phyloP scores from a whole-genome alignment of 2,888 invertebrate species.

The Polietes domitor region DNA sequence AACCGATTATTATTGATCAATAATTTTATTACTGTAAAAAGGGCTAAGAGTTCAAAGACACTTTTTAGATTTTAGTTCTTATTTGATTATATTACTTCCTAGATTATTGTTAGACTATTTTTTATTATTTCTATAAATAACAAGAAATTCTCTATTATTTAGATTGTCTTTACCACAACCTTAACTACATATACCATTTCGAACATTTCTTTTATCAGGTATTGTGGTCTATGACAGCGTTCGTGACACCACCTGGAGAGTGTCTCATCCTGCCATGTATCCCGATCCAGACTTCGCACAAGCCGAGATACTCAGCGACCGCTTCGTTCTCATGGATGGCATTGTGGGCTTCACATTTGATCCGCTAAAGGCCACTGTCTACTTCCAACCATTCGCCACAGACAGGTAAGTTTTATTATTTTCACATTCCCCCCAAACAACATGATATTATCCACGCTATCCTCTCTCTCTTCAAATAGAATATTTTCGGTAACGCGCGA shows the following conservation, averaged over 20 bases:
- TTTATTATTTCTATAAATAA: too few relatives aligned
- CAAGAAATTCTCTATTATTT: too few relatives aligned
- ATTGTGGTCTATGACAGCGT: slow-evolving; percentile 84
- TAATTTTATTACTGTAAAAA: too few relatives aligned
- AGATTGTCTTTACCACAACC: too few relatives aligned
- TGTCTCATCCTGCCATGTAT: slow-evolving; percentile 91
- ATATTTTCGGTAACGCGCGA: slow-evolving; percentile 90
- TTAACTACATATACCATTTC: too few relatives aligned
- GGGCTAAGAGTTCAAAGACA: too few relatives aligned
- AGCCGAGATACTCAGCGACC: slow-evolving; percentile 86
- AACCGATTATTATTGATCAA: too few relatives aligned
- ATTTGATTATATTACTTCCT: too few relatives aligned
- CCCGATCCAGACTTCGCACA: slow-evolving; percentile 91
- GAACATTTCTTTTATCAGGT: slow-evolving; percentile 69
- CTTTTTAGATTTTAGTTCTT: too few relatives aligned
- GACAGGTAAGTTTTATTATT: slow-evolving; percentile 81
- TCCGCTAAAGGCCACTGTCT: slow-evolving; percentile 82
- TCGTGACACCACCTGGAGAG: slow-evolving; percentile 90
- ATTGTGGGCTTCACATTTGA: slow-evolving; percentile 86
- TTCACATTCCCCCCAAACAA: not conserved
- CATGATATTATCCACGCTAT: too few relatives aligned
- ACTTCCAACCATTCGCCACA: slow-evolving; percentile 87
- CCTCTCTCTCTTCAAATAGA: slow-evolving; percentile 81
- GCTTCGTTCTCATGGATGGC: slow-evolving; percentile 86
- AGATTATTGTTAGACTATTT: too few relatives aligned